phyloP scores from a whole-genome alignment of 2,113 vertebrate genomes.

The Lasiurus cinereus region DNA sequence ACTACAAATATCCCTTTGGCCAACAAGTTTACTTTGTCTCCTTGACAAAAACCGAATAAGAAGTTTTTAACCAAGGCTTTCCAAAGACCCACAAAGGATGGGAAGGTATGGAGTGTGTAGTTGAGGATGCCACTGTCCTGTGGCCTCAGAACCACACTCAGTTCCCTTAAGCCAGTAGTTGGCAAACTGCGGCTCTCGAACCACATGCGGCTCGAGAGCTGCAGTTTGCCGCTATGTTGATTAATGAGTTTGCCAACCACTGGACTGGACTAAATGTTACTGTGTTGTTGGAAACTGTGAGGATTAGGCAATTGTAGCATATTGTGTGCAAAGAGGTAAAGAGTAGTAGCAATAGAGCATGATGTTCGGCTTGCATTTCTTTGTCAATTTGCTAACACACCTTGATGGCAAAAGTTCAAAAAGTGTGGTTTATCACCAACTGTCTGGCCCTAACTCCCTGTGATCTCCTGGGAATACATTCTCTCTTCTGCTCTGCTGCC shows the following conservation, averaged over 20 bases:
- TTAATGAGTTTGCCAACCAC: too few species aligned
- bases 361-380: neutral
- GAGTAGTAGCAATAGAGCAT: neutral
- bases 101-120: neutral
- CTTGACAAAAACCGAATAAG: neutral
- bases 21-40: neutral
- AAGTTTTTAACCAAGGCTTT: slow-evolving; percentile 9
- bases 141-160: neutral
- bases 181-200: too few species aligned
- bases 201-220: too few species aligned
- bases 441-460: neutral
- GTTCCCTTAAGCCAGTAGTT: neutral
- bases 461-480: neutral
- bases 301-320: too few species aligned
- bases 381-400: neutral
- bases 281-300: too few species aligned
- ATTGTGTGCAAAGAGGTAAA: too few species aligned
- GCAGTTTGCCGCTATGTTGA: too few species aligned
- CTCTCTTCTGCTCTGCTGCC: neutral
- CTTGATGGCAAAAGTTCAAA: neutral
- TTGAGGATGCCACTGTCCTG: neutral
- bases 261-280: too few species aligned
- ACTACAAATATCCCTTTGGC: neutral
- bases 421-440: neutral
- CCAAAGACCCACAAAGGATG: neutral